phyloP scores from a whole-genome alignment of 2,797 vertebrate genomes.

The Cirrhinus mrigala region DNA sequence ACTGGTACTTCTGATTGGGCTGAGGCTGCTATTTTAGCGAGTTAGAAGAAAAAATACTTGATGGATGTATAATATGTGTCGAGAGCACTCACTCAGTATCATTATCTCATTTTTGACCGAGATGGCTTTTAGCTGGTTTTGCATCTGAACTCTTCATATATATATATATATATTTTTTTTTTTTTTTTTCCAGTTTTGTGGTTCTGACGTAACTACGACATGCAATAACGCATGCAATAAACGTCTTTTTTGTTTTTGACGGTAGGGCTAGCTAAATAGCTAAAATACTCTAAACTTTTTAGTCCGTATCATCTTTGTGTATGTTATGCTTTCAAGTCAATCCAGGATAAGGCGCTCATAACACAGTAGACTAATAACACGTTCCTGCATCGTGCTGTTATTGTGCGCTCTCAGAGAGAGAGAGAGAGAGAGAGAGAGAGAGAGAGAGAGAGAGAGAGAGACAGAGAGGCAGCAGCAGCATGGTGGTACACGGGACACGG shows the following conservation, averaged over 20 bases:
- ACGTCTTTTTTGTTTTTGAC: not conserved
- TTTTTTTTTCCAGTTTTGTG: no score
- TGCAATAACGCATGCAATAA: not conserved
- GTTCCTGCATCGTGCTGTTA: conserved; percentile 14
- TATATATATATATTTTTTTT: no score
- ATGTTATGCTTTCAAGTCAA: not conserved
- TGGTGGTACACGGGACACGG: conserved; percentile 60
- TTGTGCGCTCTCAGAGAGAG: not conserved
- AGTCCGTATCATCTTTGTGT: not conserved
- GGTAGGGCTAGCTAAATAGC: not conserved
- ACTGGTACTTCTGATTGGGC: no score
- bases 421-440: conserved; percentile 5
- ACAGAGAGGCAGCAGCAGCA: conserved; percentile 22
- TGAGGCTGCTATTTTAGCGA: no score
- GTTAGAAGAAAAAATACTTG: no score
- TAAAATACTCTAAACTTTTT: not conserved
- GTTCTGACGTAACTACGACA: not conserved
- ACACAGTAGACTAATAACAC: not conserved
- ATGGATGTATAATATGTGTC: no score
- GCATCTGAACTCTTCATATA: no score
- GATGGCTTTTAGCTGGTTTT: no score
- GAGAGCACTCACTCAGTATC: no score
- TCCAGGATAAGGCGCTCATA: conserved; percentile 10
- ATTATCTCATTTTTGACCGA: no score
- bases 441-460: conserved; percentile 6